A percentile compares a stretch with the other conserved stretches of the same genome.
These are phyloP conservation scores for Acrocephalus kingi DNA, from an alignment of 2,113 vertebrate species.

Conservation along the genomic window DNA sequence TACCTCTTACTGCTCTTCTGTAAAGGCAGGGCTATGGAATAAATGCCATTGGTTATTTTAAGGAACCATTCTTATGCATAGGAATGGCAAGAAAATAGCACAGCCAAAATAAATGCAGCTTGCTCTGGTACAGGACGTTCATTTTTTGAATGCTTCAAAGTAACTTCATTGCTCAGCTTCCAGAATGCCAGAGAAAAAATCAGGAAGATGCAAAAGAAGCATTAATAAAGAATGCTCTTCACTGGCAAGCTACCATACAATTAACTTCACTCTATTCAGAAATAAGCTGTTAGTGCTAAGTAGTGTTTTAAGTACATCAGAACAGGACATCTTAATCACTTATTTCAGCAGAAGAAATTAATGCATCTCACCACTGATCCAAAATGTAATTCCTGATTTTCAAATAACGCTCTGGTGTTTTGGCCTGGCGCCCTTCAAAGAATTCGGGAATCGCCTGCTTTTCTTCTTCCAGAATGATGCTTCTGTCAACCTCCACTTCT, in stretches of 20 bases:
- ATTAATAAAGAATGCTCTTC: not conserved
- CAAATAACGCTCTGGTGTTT: constrained; percentile 95
- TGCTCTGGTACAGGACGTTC: not conserved
- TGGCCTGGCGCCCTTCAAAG: constrained; percentile 94
- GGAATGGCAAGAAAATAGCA: not conserved
- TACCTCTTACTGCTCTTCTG: not conserved
- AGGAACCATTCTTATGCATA: not conserved
- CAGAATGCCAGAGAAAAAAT: not conserved
- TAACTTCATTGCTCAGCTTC: not conserved
- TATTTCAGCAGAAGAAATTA: not conserved
- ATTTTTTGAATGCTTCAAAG: not conserved
- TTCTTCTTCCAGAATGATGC: constrained; percentile 88
- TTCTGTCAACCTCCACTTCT: constrained; percentile 86
- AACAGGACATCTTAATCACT: not conserved
- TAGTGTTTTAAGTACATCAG: not conserved
- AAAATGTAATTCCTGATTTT: constrained; percentile 98
- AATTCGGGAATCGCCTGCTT: constrained; percentile 97
- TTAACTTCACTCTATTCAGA: not conserved
- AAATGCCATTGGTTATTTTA: not conserved
- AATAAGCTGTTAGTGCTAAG: not conserved
- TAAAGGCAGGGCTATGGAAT: not conserved
- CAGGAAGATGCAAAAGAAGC: not conserved
- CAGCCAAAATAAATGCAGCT: not conserved
- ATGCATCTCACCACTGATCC: constrained; percentile 89
- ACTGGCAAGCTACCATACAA: not conserved